Conservation (phyloP, 2,888 invertebrate species). For the Mesorhabditis sp. region DNA sequence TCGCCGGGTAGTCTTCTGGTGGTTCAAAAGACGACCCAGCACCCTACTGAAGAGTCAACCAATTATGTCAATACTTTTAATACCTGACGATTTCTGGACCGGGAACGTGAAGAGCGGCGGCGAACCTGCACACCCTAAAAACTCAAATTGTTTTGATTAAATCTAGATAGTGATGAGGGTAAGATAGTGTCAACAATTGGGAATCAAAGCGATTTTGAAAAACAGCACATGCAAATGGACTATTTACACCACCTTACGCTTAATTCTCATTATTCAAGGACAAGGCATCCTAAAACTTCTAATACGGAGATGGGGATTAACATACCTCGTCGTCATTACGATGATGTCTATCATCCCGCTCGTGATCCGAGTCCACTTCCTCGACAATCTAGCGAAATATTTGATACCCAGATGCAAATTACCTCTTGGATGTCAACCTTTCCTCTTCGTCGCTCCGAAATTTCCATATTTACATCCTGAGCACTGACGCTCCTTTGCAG, state of each 20-base stretch:
- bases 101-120: constrained; percentile 23
- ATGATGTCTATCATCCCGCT: constrained; percentile 2
- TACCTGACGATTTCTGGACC: constrained; percentile 26
- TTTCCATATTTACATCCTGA: constrained; percentile 10
- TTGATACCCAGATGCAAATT: not conserved
- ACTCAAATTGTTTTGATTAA: not conserved
- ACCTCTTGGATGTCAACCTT: constrained; percentile 10
- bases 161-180: not conserved
- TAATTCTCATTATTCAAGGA: not conserved
- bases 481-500: constrained; percentile 30
- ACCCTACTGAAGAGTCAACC: not conserved
- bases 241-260: not conserved
- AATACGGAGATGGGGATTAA: not conserved
- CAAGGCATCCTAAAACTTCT: not conserved
- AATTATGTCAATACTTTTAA: not conserved
- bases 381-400: constrained; percentile 4
- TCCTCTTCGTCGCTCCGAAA: constrained; percentile 8
- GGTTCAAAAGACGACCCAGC: constrained; percentile 1
- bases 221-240: too few relatives aligned
- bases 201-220: too few relatives aligned
- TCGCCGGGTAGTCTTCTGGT: constrained; percentile 20
- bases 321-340: not conserved
- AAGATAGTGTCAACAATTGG: too few relatives aligned
- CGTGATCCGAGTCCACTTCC: constrained; percentile 6
- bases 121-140: constrained; percentile 13